Evolutionary conservation across 2,888 invertebrate species (phyloP).

Genomic region (Poecilobothrus nobilitatus): DNA sequence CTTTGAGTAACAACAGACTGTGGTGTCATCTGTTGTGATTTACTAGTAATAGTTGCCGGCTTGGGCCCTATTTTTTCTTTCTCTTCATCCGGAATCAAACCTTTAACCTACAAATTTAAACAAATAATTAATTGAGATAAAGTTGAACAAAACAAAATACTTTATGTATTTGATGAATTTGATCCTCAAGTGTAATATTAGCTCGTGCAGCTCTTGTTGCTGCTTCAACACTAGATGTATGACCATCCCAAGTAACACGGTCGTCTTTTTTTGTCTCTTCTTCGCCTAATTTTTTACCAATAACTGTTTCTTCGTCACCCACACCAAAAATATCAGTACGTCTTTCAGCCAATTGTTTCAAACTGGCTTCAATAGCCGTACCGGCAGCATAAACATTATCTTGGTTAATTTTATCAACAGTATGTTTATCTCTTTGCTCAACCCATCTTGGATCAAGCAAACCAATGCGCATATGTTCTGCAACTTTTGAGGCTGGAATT

Average conservation of each 20-base stretch:
- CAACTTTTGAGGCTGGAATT: conserved; percentile 93
- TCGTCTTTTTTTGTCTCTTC: conserved; percentile 79
- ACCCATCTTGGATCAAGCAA: conserved; percentile 95
- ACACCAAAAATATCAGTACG: conserved; percentile 99
- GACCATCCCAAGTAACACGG: conserved; percentile 96
- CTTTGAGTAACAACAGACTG: conserved; percentile 19
- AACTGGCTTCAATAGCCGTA: conserved; percentile 89
- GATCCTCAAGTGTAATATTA: conserved; percentile 91
- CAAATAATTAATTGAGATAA: conserved; percentile 26
- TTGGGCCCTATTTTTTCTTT: conserved; percentile 95
- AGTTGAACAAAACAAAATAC: conserved; percentile 32
- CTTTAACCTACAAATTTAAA: conserved; percentile 53
- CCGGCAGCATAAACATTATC: conserved; percentile 56
- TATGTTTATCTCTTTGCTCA: conserved; percentile 88
- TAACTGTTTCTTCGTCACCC: conserved; percentile 96
- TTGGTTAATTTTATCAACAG: conserved; percentile 88
- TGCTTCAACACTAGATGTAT: conserved; percentile 93
- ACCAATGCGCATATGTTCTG: conserved; percentile 96
- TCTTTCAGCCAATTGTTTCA: conserved; percentile 92
- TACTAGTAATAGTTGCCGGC: conserved; percentile 50
- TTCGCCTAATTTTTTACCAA: conserved; percentile 96
- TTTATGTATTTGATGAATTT: conserved; percentile 95
- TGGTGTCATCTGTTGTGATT: conserved; percentile 38
- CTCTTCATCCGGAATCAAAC: conserved; percentile 87
- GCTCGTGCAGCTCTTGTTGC: conserved; percentile 89